A percentile compares a stretch with the other conserved stretches of the same genome.
These are phyloP conservation scores for Myotis brandtii DNA, from an alignment of 2,113 vertebrate species.

Conservation along the genomic window DNA sequence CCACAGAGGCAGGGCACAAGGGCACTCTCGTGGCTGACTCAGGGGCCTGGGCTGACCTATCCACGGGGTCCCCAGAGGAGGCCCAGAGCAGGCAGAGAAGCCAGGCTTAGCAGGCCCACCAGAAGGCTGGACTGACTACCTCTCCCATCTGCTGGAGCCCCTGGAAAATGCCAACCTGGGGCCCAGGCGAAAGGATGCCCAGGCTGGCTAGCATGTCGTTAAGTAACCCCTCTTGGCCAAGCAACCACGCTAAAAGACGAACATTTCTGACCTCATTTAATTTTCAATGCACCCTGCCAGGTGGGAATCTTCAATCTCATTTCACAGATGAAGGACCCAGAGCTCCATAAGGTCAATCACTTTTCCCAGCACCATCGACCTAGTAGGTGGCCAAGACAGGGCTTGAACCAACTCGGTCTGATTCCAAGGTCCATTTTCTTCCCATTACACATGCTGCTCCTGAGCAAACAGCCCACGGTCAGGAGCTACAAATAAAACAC, in stretches of 20 bases:
- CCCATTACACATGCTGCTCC: not conserved
- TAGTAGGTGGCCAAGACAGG: not conserved
- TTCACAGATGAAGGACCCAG: not conserved
- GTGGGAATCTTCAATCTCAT: not conserved
- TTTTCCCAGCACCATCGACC: not conserved
- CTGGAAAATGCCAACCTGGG: not conserved
- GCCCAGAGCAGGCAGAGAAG: not conserved
- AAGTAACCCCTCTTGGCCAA: not conserved
- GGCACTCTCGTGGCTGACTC: not conserved
- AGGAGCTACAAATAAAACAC: conserved; percentile 29
- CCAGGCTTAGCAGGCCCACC: not conserved
- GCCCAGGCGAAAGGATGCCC: not conserved
- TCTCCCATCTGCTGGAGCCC: not conserved
- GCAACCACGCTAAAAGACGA: not conserved
- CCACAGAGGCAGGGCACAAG: too few species aligned
- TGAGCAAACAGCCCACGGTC: not conserved
- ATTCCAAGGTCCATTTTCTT: not conserved
- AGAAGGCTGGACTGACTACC: rapidly evolving
- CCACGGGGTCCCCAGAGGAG: not conserved
- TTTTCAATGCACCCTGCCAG: not conserved
- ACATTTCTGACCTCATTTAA: not conserved
- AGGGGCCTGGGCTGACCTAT: not conserved
- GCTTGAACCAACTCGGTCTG: not conserved
- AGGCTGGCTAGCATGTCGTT: not conserved
- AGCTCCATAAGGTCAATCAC: not conserved